phyloP scores from a whole-genome alignment of 1,140 invertebrate genomes.

The Drosophila melanogaster region Release_6_plus_ISO1_MT NT_033779.5:12137501-12138000 shows the following conservation, averaged over 20 bases:
- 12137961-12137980: conserved; percentile 44
- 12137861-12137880: conserved; percentile 69
- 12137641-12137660: conserved; percentile 1
- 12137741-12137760: not conserved
- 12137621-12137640: not conserved
- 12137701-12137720: not conserved
- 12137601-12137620: conserved; percentile 29
- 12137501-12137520: too few species aligned
- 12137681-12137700: not conserved
- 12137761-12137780: not conserved
- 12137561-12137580: not conserved
- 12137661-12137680: not conserved
- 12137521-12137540: too few species aligned
- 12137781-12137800: not conserved
- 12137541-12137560: too few species aligned
- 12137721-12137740: too few species aligned
- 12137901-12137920: conserved; percentile 33
- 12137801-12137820: conserved; percentile 17
- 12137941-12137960: conserved; percentile 36
- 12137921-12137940: conserved; percentile 61
- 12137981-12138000: conserved; percentile 3
- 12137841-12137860: conserved; percentile 75
- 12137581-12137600: not conserved
- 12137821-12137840: conserved; percentile 66
- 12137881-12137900: conserved; percentile 76